Conservation (phyloP, 2,888 invertebrate genomes). For the Drosophila anceps region DNA sequence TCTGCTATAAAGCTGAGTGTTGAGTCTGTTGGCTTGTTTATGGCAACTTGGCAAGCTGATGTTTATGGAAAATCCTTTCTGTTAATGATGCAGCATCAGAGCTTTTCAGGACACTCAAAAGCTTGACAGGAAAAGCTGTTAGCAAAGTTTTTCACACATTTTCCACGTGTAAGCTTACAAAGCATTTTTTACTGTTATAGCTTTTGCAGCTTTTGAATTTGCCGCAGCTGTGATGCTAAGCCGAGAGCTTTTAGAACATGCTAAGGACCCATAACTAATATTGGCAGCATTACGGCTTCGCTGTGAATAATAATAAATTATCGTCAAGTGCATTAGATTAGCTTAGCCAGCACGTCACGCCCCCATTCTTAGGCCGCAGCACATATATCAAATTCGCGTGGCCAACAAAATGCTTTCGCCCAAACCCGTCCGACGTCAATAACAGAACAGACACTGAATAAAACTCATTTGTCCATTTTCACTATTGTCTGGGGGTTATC, state of each 20-base stretch:
- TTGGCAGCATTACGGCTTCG: constrained; percentile 32
- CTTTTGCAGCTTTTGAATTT: constrained; percentile 17
- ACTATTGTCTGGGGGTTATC: constrained; percentile 30
- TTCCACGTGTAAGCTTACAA: constrained; percentile 12
- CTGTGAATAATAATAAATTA: constrained; percentile 73
- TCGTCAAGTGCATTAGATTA: constrained; percentile 64
- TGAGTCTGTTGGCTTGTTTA: neutral
- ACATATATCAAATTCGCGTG: constrained; percentile 61
- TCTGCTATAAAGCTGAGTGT: neutral
- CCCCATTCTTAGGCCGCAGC: constrained; percentile 61
- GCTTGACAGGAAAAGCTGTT: constrained; percentile 23
- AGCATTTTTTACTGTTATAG: constrained; percentile 17
- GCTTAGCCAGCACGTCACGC: constrained; percentile 53
- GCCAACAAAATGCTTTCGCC: constrained; percentile 6
- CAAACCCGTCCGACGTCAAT: constrained; percentile 36
- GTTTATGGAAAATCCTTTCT: neutral
- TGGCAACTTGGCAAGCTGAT: neutral
- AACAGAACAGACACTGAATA: constrained; percentile 43
- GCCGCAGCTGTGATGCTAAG: constrained; percentile 7
- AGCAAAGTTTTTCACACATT: constrained; percentile 22
- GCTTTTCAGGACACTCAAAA: constrained; percentile 23
- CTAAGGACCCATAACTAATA: constrained; percentile 25
- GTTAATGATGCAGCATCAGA: constrained; percentile 3
- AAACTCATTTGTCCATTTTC: constrained; percentile 21
- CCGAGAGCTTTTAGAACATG: constrained; percentile 48